Base-by-base conservation (phyloP, 2,797 vertebrate species). In the Myotis daubentonii region DNA sequence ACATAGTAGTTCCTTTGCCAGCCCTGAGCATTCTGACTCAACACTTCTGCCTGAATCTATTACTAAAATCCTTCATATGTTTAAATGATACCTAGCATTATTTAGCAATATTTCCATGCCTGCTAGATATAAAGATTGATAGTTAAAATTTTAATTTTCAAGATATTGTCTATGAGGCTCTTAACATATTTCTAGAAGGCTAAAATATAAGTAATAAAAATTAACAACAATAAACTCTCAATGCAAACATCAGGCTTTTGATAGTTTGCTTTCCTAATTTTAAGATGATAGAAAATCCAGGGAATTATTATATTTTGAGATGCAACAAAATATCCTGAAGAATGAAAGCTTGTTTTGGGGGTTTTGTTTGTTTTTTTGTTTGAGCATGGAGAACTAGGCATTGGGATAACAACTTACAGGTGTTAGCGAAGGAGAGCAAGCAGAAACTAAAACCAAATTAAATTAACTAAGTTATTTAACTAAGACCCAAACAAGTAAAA, bases 41-140 rank as follows among this genome's bases (percentile, higher is more conserved):
- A 93, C 89, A 72, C 57, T 41, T 65, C 25, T 53, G 33, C 30
- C 41, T 91, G 22, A 94, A 93, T 91, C 47, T 91, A 49, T 84
- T 28, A 68, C 78, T 92, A 76, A 71, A 82, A 83, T 89, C 23
- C 47, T 75, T 95, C 71, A 85, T 5, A 47, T 88, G 36, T 81
- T 94, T 89, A 91, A 96, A 79, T 92, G 62, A 86, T 85, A 87
- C 33, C 30, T 93, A 83, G 11, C 28, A 78, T 47, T 91, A 87
- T 11, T 93, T 86, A 82, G 47, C 68, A 81, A 28, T 53, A 82
- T 55, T 68, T 11, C 1, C 44, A 66, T 92, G n/a, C 15, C 28
- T 28, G 80, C 3, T 60, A 33, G 33, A 38, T 80, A 5, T 60
- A 81, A 85, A 3, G 62, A 79, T 79, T 89, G 49, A 93, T 62